A percentile compares a stretch with the other conserved stretches of the same genome.
Conservation (phyloP, 2,888 invertebrate genomes). For the Tiliacea citrago region DNA sequence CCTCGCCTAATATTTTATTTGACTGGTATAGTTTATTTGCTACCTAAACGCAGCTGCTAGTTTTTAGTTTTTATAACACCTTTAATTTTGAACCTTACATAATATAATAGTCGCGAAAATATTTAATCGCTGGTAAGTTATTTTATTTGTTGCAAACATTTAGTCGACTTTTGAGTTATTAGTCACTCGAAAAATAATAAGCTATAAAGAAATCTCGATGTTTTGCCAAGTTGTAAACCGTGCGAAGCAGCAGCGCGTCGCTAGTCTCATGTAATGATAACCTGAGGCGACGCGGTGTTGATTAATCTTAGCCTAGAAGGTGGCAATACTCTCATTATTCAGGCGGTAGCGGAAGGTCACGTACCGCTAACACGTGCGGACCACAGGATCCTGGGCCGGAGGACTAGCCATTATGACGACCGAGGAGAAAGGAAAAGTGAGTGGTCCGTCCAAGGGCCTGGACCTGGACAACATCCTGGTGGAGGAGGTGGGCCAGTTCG, state of each 20-base stretch:
- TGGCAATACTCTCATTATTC: conserved; percentile 9
- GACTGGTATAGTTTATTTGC: no score
- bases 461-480: conserved; percentile 83
- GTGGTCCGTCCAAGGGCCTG: conserved; percentile 56
- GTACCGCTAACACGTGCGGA: conserved; percentile 9
- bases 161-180: no score
- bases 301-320: conserved; percentile 9
- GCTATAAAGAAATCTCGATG: not conserved
- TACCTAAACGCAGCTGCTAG: no score
- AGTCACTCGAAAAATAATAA: no score
- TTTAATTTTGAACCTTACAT: no score
- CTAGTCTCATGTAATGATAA: conserved; percentile 8
- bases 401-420: conserved; percentile 65
- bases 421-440: conserved; percentile 70
- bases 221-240: not conserved
- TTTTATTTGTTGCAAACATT: no score
- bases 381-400: not conserved
- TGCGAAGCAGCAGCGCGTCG: not conserved
- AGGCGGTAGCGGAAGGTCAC: conserved; percentile 33
- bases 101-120: no score
- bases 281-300: conserved; percentile 12
- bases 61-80: no score
- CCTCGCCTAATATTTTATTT: no score
- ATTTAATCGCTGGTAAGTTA: no score
- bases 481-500: conserved; percentile 85